Percentiles rank a stretch among this genome's conserved stretches.
Evolutionary conservation across 35 echinoderm and acorn worm genomes (phyloP).

Genomic region (Ophiothrix spiculata): DNA sequence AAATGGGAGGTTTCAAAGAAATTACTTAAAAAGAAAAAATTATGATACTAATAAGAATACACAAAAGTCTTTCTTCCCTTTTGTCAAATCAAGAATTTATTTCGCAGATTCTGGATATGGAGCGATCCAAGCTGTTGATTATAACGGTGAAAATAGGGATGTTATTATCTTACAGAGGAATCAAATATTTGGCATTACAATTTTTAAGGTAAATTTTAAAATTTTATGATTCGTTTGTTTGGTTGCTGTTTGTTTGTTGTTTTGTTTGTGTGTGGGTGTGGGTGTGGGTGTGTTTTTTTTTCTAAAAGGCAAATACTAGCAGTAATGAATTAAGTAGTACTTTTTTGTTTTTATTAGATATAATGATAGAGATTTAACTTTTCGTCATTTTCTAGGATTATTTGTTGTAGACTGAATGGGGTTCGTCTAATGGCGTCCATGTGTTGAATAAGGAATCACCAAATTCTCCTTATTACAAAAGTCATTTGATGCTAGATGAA

Average conservation of each 20-base stretch:
- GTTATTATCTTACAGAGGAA: neutral
- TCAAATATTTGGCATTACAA: slow-evolving; percentile 56
- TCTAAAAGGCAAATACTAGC: too few species aligned
- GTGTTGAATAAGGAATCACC: slow-evolving; percentile 37
- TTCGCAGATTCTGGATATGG: slow-evolving; percentile 50
- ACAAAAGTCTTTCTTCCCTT: too few species aligned
- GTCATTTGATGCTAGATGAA: neutral
- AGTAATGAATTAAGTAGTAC: too few species aligned
- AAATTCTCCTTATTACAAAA: neutral
- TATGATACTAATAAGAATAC: too few species aligned
- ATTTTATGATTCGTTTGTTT: too few species aligned
- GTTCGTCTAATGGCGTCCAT: slow-evolving; percentile 52
- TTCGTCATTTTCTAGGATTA: slow-evolving; percentile 74
- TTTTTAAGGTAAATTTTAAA: slow-evolving; percentile 67
- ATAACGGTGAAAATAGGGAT: slow-evolving; percentile 40
- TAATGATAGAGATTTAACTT: too few species aligned
- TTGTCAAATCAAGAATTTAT: slow-evolving; percentile 52
- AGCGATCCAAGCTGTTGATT: slow-evolving; percentile 56
- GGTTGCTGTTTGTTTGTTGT: too few species aligned
- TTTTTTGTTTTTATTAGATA: too few species aligned
- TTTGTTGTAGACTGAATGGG: slow-evolving; percentile 70
- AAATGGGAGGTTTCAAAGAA: too few species aligned
- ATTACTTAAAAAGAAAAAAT: too few species aligned
- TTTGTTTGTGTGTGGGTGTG: too few species aligned
- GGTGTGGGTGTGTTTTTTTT: too few species aligned